Evolutionary conservation across 2,888 invertebrate genomes (phyloP).

Genomic region (Mamestra brassicae): DNA sequence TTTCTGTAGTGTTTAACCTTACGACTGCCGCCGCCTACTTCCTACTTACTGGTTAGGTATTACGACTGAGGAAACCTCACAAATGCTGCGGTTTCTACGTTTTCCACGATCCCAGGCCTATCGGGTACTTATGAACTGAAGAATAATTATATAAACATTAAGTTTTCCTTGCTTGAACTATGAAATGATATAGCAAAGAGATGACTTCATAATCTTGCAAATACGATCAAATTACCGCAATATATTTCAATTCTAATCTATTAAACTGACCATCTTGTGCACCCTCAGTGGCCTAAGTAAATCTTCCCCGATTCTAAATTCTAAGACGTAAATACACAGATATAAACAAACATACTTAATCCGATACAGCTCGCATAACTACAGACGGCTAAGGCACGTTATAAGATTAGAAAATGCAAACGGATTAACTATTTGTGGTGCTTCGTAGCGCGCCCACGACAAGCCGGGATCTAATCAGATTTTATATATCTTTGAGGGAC

Average conservation of each 20-base stretch:
- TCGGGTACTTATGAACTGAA: slow-evolving; percentile 49
- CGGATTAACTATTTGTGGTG: slow-evolving; percentile 88
- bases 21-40: slow-evolving; percentile 86
- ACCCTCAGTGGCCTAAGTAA: not conserved
- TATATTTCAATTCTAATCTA: not conserved
- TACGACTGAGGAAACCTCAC: slow-evolving; percentile 88
- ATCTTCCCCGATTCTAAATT: not conserved
- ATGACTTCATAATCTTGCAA: not conserved
- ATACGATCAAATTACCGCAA: not conserved
- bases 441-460: slow-evolving; percentile 83
- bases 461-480: slow-evolving; percentile 81
- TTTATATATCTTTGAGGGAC: slow-evolving; percentile 69
- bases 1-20: slow-evolving; percentile 91
- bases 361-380: slow-evolving; percentile 31
- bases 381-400: slow-evolving; percentile 85
- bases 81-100: slow-evolving; percentile 88
- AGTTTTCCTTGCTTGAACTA: slow-evolving; percentile 38
- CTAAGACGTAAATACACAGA: slow-evolving; percentile 18
- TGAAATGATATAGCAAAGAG: slow-evolving; percentile 3
- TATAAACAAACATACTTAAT: slow-evolving; percentile 33
- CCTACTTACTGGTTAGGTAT: slow-evolving; percentile 85
- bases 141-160: slow-evolving; percentile 39
- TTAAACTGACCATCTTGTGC: not conserved
- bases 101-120: slow-evolving; percentile 71
- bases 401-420: slow-evolving; percentile 90